Evolutionary conservation across 2,113 vertebrate genomes (phyloP).

Genomic region (Actinemys pallida): DNA sequence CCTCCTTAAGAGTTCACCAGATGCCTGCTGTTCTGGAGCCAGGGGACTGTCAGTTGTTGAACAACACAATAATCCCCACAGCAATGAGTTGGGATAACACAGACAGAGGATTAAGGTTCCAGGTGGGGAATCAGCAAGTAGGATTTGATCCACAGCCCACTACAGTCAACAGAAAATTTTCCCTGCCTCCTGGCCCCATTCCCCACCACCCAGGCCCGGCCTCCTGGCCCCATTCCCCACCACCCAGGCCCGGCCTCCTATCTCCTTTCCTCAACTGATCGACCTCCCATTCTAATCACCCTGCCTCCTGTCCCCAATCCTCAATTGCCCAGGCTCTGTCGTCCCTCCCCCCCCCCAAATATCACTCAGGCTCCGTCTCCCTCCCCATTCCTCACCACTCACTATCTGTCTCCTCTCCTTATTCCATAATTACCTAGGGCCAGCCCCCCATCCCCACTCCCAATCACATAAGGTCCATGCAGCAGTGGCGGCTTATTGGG

Average conservation of each 20-base stretch:
- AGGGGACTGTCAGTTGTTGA: conserved; percentile 31
- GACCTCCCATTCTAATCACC: too few relatives aligned
- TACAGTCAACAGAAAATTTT: neutral
- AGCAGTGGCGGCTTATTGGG: neutral
- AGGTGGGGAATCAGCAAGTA: neutral
- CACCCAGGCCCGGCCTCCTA: neutral
- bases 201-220: neutral
- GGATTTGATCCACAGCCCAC: neutral
- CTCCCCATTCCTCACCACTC: neutral
- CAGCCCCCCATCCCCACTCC: neutral
- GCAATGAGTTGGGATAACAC: conserved; percentile 20
- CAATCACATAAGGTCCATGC: neutral
- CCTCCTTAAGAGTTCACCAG: conserved; percentile 60
- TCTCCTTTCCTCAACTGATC: neutral
- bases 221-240: neutral
- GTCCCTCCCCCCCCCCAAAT: too few relatives aligned
- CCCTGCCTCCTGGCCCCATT: neutral
- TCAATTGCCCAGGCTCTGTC: neutral
- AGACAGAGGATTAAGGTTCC: conserved; percentile 29
- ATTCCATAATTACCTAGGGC: neutral
- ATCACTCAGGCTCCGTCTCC: neutral
- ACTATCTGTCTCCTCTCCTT: neutral
- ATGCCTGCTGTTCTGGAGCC: conserved; percentile 56
- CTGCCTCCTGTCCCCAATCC: neutral
- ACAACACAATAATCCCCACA: conserved; percentile 47